Evolutionary conservation across 1,140 invertebrate genomes (phyloP), one percentile per base, ranked within the genome.

Genomic region (Glossosoma conforme): DNA sequence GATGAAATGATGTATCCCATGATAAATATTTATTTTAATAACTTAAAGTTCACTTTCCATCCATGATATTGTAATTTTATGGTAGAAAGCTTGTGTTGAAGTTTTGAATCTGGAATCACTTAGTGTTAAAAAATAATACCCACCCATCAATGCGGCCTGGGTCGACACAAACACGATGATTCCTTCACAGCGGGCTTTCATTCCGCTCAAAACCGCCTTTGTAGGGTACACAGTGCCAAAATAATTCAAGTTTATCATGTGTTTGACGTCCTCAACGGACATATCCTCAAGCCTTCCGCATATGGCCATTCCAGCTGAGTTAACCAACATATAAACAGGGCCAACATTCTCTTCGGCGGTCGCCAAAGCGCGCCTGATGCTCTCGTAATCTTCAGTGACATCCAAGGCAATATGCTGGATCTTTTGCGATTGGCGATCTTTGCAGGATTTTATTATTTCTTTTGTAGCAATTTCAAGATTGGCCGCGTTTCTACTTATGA

Each of bases 161-260:
- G 94, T 98, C 1, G 90, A 87, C 5, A 93, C 86, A 56, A 97
- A 78, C 0, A 93, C 84, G 60, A 97, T 85, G 35, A 82, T 77
- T 44, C 91, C 89, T 61, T 85, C 80, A 42, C 79, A 74, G 5
- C 80, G 67, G 47, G 71, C 61, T 62, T 89, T 91, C 82, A 91
- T 87, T 56, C 76, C 78, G 22, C 79, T 76, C 11, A 85, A 62
- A 5, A 89, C 75, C 52, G 81, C 83, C 59, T 82, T 83, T 2
- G 80, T 84, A 33, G 85, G 81, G 60, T 83, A 82, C 47, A 85
- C 80, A 32, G 81, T 84, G 2, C 85, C 86, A 43, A 84, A 75
- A 46, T 83, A 83, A 72, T 91, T 91, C 0, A 87, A 65, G 61
- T 86, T 73, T 49, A 87, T 76, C 68, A 89, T 74, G 43, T 77